Base-by-base conservation (phyloP, 1,140 invertebrate species). In the Achatina immaculata region DNA sequence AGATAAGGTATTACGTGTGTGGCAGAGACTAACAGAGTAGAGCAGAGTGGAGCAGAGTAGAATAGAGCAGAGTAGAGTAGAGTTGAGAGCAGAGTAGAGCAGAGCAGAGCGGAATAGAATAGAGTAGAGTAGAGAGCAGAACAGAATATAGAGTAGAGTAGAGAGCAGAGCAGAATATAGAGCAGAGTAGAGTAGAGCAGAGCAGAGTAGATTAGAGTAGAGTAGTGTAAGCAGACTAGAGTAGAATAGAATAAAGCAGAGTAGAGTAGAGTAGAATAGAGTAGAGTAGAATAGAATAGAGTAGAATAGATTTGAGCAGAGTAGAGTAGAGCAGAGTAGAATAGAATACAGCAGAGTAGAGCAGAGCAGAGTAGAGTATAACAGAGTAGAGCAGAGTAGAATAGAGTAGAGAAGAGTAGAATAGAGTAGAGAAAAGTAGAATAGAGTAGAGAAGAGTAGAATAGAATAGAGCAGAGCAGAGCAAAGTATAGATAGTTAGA, bases 31-130 rank as follows among this genome's bases (percentile, higher is more conserved):
- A 28, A 66, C 11, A 28, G 31, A 34, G 31, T 19, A 66, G 65
- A 66, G 65, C 11, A 66, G 65, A 66, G 65, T 19, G 31, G 65
- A 66, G 65, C 11, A 66, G 48, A 51, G 48, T 51, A 51, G 48
- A 51, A 24, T 51, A 51, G 48, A 51, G 48, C 24, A 51, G 48
- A 51, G 48, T 51, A 51, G 48, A 51, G 48, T 11, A 24, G 24
- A 14, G 48, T 51, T 14, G 48, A 51, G 48, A 24, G 48, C 24
- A 51, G 48, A 51, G 48, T 51, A 24, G 48, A 51, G 48, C n/a
- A n/a, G n/a, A n/a, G n/a, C n/a, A n/a, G n/a, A n/a, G n/a, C n/a
- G n/a, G n/a, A n/a, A n/a, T n/a, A n/a, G n/a, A n/a, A n/a, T n/a
- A n/a, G n/a, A n/a, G n/a, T n/a, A n/a, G n/a, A n/a, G n/a, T n/a